Evolutionary conservation across 2,888 invertebrate genomes (phyloP).

Genomic region (Xestia xanthographa): DNA sequence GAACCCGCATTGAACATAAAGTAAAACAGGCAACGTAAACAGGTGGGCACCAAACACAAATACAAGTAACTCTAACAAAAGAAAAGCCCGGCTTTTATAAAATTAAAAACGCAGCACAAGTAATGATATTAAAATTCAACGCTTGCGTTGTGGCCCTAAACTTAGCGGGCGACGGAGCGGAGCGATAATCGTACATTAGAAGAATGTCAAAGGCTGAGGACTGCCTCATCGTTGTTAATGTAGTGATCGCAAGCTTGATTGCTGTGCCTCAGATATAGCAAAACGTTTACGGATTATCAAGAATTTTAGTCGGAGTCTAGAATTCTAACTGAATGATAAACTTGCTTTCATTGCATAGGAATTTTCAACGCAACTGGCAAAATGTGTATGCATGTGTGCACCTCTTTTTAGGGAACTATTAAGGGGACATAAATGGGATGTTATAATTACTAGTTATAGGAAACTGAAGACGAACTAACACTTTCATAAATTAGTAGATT

Average conservation of each 20-base stretch:
- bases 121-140: slow-evolving; percentile 90
- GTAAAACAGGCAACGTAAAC: slow-evolving; percentile 57
- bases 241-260: background rate
- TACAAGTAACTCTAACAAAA: slow-evolving; percentile 75
- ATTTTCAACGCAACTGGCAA: background rate
- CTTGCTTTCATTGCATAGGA: background rate
- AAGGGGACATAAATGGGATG: background rate
- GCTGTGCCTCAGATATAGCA: background rate
- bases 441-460: no score
- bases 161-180: background rate
- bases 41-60: slow-evolving; percentile 66
- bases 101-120: slow-evolving; percentile 87
- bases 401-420: no score
- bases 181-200: background rate
- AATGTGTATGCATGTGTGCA: background rate
- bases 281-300: background rate
- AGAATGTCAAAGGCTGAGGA: no score
- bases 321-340: background rate
- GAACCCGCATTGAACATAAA: slow-evolving; percentile 57
- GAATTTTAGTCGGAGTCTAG: background rate
- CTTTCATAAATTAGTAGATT: no score
- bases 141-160: slow-evolving; percentile 72
- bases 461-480: no score
- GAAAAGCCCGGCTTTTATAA: slow-evolving; percentile 84
- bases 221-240: background rate